Base-by-base conservation (phyloP, 2,888 invertebrate genomes). In the Chamaedrilus cognettii region DNA sequence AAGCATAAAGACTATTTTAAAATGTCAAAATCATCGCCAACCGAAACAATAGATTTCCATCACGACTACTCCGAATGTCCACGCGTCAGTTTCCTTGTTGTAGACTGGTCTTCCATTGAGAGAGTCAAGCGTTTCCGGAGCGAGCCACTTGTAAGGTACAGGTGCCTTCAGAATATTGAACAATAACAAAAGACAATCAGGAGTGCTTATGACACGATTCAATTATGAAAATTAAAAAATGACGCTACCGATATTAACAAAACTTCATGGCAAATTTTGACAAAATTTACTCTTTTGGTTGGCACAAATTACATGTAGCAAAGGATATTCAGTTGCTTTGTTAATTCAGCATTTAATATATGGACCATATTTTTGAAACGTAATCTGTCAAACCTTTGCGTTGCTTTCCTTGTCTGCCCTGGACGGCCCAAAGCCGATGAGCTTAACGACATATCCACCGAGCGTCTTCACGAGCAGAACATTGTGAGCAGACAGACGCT, bases 21-120 rank as follows among this genome's bases (percentile, higher is more conserved):
- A 26, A 26, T 19, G 31, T 3, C 1, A 55, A 55, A 55, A 2
- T 30, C 28, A 2, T 26, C 19, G 1, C 28, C 28, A 55, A 55
- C 58, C 58, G 32, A 33, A 33, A 1, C 33, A 58, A 30, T 58
- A 58, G 31, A 58, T 58, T 58, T 58, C 58, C 58, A 32, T 33
- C 23, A 32, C 33, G 2, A 34, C 23, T 23, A 58, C 34, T 2
- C 58, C 58, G 30, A 58, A 58, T 7, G 58, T 33, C 58, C 58
- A 58, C 28, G 33, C 58, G 32, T 58, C 58, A 3, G 58, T 28
- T 1, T 58, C 34, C n/a, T 31, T 32, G 19, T 58, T 26, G 31
- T 58, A 58, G 23, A 23, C 34, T 2, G 58, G 58, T 58, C 33
- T 28, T 7, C 32, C 32, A 3, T 58, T 32, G 33, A 58, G 26